A percentile compares a stretch with the other conserved stretches of the same genome.
These are phyloP conservation scores for Danionella dracula DNA, from an alignment of 2,797 vertebrate species.

Conservation along the genomic window DNA sequence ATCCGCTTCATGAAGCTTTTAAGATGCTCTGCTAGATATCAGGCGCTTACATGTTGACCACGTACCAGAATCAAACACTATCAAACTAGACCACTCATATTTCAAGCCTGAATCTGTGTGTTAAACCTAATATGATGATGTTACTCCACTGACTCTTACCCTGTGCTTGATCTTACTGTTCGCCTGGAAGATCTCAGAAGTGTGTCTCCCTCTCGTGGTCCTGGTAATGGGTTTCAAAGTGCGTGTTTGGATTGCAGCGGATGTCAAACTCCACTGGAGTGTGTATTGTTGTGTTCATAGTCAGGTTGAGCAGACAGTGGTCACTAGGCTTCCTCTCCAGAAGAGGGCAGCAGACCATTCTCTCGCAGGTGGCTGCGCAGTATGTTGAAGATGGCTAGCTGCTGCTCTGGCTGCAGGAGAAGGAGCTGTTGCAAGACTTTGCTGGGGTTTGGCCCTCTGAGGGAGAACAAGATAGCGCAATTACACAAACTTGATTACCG, in stretches of 20 bases:
- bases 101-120: conserved; percentile 5
- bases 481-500: too few relatives aligned
- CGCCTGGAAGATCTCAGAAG: background rate
- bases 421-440: conserved; percentile 90
- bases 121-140: conserved; percentile 48
- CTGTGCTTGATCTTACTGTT: conserved; percentile 27
- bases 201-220: background rate
- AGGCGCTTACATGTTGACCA: background rate
- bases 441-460: conserved; percentile 93
- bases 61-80: background rate
- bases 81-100: conserved; percentile 4
- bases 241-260: conserved; percentile 17
- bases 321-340: conserved; percentile 61
- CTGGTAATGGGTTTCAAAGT: conserved; percentile 2
- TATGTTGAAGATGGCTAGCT: conserved; percentile 84
- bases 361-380: conserved; percentile 82
- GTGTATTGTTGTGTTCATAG: conserved; percentile 26
- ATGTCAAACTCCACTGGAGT: background rate
- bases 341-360: conserved; percentile 78
- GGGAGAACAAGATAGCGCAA: background rate
- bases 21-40: too few relatives aligned
- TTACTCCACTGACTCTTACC: conserved; percentile 24
- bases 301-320: background rate
- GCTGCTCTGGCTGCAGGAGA: conserved; percentile 88
- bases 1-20: background rate